Evolutionary conservation across 2,797 vertebrate species (phyloP), one percentile per base, ranked within the genome.

Genomic region (Sylvilagus floridanus): DNA sequence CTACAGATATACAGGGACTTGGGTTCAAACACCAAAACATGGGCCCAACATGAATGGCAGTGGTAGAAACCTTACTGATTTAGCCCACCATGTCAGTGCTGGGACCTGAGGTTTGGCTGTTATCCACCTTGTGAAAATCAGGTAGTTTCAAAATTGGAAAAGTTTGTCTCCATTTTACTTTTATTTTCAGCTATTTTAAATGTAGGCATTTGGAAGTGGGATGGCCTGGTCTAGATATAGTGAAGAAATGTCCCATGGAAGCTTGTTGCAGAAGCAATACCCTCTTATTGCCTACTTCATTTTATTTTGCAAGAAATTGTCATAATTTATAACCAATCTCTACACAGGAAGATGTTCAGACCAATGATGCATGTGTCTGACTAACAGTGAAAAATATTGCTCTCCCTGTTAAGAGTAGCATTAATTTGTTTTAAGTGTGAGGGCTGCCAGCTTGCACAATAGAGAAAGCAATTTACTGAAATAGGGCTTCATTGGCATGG

Each of bases 361-460:
- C 10, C 54, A 93, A 47, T 24, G 19, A 92, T 90, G 60, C 73
- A 50, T 75, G 65, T 84, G 21, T 76, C 86, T 84, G 50, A 89
- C 26, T 68, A 79, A 92, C 37, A 84, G 68, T 94, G 87, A 90
- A 94, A 93, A 93, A 87, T 84, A 57, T n/a, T 52, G 21, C 66
- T 86, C 69, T 87, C 22, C 4, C 30, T 89, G 62, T 91, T 88
- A 84, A 66, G 54, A 85, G 77, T 19, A 94, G 60, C 89, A 84
- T 91, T 84, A 81, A 91, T 95, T 96, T 93, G 62, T 91, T 88
- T 79, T 89, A 91, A 93, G 65, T 11, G 9, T 94, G 47, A 79
- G 52, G 35, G 28, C 42, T 93, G 73, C 47, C 75, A 77, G 54
- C 60, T 32, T 86, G 73, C 52, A 79, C 30, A 42, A n/a, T 13